A percentile compares a stretch with the other conserved stretches of the same genome.
Conservation (phyloP, 1,140 invertebrate genomes). For the Drosophila equinoxialis region DNA sequence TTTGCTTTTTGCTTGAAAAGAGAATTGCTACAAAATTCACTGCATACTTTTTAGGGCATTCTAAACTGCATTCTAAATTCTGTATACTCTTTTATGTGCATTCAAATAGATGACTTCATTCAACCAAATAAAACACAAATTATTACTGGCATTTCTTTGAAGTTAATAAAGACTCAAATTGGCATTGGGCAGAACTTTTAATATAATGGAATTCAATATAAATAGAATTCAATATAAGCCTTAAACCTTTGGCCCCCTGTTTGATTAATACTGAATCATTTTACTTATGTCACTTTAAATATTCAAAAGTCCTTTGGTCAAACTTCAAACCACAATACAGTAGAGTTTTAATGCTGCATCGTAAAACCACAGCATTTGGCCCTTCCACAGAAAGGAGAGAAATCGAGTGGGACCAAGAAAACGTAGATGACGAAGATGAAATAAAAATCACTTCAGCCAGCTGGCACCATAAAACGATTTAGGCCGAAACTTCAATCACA, state of each 20-base stretch:
- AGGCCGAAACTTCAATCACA: conserved; percentile 51
- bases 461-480: conserved; percentile 57
- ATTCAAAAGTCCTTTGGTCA: conserved; percentile 11
- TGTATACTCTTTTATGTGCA: too few species aligned
- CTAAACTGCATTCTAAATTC: neutral
- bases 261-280: neutral
- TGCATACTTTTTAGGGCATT: neutral
- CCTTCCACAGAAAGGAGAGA: neutral
- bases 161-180: too few species aligned
- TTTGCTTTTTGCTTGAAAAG: neutral
- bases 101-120: too few species aligned
- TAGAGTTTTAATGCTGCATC: conserved; percentile 15
- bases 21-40: neutral
- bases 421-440: conserved; percentile 9
- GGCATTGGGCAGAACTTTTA: too few species aligned
- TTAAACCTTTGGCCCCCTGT: neutral
- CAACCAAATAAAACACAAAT: too few species aligned
- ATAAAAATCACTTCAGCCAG: conserved; percentile 51
- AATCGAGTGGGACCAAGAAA: neutral
- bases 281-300: neutral
- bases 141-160: too few species aligned
- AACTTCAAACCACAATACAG: neutral
- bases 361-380: neutral
- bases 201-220: too few species aligned
- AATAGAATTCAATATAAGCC: neutral